These are phyloP conservation scores for Corythoichthys intestinalis DNA, from an alignment of 2,113 vertebrate species.

Conservation along the genomic window DNA sequence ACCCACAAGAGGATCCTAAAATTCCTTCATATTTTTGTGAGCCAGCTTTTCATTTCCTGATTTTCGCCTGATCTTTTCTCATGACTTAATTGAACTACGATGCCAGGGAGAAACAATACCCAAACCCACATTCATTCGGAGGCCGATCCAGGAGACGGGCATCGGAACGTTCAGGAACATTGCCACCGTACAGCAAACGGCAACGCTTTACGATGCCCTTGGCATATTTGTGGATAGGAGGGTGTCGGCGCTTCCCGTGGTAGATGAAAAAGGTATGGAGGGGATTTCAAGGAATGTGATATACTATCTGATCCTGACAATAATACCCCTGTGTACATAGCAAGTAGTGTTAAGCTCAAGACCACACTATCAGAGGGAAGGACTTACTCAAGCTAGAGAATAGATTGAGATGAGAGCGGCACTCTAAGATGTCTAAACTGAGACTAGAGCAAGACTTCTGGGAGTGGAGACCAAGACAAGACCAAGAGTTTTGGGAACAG, in stretches of 20 bases:
- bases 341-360: no score
- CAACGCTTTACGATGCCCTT: conserved; percentile 79
- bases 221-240: conserved; percentile 88
- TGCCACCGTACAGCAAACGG: conserved; percentile 79
- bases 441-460: no score
- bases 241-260: conserved; percentile 88
- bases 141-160: conserved; percentile 80
- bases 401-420: no score
- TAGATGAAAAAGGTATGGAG: conserved; percentile 77
- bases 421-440: no score
- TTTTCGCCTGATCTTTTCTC: neutral
- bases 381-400: no score
- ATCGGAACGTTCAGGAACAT: conserved; percentile 90
- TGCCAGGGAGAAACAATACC: conserved; percentile 76
- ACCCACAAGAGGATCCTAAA: conserved; percentile 96
- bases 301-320: neutral
- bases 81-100: neutral
- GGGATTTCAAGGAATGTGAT: neutral
- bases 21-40: conserved; percentile 90
- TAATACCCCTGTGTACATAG: no score
- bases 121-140: conserved; percentile 79
- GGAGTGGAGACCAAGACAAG: no score
- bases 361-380: no score
- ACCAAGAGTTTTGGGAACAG: no score
- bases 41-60: conserved; percentile 11